Conservation (phyloP, 2,113 vertebrate species). For the Brevimyrus niger region DNA sequence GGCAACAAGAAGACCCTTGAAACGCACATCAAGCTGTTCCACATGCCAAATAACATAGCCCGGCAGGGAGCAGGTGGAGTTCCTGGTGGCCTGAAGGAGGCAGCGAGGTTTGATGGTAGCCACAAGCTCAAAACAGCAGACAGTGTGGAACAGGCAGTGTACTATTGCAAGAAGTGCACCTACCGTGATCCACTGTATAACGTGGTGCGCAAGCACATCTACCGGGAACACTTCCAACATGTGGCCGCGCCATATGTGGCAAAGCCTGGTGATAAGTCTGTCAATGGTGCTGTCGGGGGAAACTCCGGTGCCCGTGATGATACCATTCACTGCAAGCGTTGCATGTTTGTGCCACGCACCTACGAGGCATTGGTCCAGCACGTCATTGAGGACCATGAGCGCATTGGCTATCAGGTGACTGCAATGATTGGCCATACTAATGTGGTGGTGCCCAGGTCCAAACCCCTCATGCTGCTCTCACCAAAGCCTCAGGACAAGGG, state of each 20-base stretch:
- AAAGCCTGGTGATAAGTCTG: conserved; percentile 82
- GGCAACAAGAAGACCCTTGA: conserved; percentile 99
- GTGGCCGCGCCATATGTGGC: conserved; percentile 91
- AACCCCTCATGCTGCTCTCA: conserved; percentile 82
- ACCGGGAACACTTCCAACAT: conserved; percentile 98
- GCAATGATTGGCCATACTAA: conserved; percentile 98
- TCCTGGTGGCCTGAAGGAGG: conserved; percentile 80
- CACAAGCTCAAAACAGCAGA: conserved; percentile 81
- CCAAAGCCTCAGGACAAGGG: conserved; percentile 85
- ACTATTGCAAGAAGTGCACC: conserved; percentile 99
- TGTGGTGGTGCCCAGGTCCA: conserved; percentile 87
- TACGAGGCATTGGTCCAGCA: conserved; percentile 96
- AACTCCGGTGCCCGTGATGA: conserved; percentile 67
- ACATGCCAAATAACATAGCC: conserved; percentile 80
- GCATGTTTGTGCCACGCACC: conserved; percentile 93
- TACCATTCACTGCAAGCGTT: conserved; percentile 90
- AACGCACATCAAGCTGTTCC: conserved; percentile 98
- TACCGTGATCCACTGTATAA: conserved; percentile 97
- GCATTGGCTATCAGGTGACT: conserved; percentile 95
- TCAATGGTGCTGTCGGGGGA: conserved; percentile 68
- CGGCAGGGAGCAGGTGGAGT: conserved; percentile 56
- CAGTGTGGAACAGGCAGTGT: conserved; percentile 94
- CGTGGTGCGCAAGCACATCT: conserved; percentile 98
- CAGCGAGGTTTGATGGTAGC: conserved; percentile 70
- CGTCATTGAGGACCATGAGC: conserved; percentile 95